Evolutionary conservation across 2,113 vertebrate genomes (phyloP).

Genomic region (Hypomesus transpacificus): DNA sequence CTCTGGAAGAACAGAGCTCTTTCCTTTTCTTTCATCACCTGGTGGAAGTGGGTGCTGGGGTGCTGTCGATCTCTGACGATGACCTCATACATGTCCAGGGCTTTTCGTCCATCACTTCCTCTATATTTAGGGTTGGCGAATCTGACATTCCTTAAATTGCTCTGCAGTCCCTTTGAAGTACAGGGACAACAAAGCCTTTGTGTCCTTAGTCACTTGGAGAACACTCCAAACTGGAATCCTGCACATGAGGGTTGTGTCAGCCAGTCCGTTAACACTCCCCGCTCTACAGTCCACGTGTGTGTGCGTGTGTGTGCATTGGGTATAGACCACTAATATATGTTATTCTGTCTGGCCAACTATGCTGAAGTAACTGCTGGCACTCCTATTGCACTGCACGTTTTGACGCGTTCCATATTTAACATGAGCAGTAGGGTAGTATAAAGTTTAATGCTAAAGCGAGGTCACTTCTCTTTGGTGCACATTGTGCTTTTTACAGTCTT

Average conservation of each 20-base stretch:
- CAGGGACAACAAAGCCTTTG: constrained; percentile 67
- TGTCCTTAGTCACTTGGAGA: constrained; percentile 65
- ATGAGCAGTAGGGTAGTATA: constrained; percentile 50
- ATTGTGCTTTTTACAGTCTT: constrained; percentile 67
- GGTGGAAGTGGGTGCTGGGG: constrained; percentile 54
- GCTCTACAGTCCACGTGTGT: constrained; percentile 20
- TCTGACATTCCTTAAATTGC: constrained; percentile 66
- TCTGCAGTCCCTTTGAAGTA: constrained; percentile 66
- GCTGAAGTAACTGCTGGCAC: constrained; percentile 27
- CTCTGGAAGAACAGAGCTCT: constrained; percentile 43
- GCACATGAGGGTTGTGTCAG: constrained; percentile 66
- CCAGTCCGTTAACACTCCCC: constrained; percentile 67
- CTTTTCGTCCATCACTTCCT: constrained; percentile 68
- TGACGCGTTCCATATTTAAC: constrained; percentile 62
- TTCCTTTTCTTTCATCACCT: constrained; percentile 67
- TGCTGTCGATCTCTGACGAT: constrained; percentile 43
- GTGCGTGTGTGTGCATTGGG: background rate
- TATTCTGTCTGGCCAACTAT: constrained; percentile 15
- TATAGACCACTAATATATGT: background rate
- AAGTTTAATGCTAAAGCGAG: constrained; percentile 59
- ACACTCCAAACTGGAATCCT: constrained; percentile 67
- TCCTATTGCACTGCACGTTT: constrained; percentile 46
- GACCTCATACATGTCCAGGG: constrained; percentile 64
- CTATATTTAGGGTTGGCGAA: constrained; percentile 69
- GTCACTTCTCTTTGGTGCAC: constrained; percentile 62